Percentiles rank a stretch among this genome's conserved stretches.
Conservation (phyloP, 2,113 vertebrate species). For the Empidonax alnorum region DNA sequence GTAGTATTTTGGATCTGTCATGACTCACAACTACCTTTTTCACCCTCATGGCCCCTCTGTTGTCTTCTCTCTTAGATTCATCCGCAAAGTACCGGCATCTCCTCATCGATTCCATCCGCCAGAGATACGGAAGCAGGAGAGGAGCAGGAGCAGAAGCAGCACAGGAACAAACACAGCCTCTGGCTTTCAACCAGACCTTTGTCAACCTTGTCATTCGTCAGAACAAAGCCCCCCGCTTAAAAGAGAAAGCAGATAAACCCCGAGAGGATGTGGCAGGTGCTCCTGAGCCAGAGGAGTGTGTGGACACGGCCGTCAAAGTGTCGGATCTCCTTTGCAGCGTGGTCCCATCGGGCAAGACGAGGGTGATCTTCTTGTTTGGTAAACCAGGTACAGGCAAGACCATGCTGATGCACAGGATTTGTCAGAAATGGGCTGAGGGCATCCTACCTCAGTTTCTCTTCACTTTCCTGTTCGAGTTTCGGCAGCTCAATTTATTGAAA, state of each 20-base stretch:
- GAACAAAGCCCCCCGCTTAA: constrained; percentile 40
- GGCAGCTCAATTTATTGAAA: constrained; percentile 84
- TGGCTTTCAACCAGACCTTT: constrained; percentile 72
- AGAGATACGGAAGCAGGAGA: constrained; percentile 49
- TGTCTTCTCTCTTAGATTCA: constrained; percentile 70
- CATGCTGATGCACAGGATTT: constrained; percentile 78
- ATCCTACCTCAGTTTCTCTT: constrained; percentile 78
- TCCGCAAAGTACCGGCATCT: constrained; percentile 65
- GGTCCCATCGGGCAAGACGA: not conserved
- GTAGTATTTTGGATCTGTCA: not conserved
- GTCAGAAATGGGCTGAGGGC: constrained; percentile 82
- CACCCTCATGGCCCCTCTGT: not conserved
- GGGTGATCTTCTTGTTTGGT: constrained; percentile 81
- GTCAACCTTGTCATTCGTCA: constrained; percentile 70
- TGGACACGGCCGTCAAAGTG: constrained; percentile 66
- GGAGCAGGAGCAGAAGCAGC: not conserved
- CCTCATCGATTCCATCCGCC: constrained; percentile 40
- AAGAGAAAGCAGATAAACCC: constrained; percentile 59
- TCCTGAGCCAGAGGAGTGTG: constrained; percentile 51
- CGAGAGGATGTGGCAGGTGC: not conserved
- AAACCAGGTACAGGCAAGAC: constrained; percentile 90
- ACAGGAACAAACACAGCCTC: constrained; percentile 5
- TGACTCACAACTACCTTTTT: not conserved
- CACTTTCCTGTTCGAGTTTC: constrained; percentile 89
- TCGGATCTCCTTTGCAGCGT: constrained; percentile 74